Evolutionary conservation across 2,888 invertebrate genomes (phyloP), one percentile per base, ranked within the genome.

Genomic region (Hydroisotoma schaefferi): DNA sequence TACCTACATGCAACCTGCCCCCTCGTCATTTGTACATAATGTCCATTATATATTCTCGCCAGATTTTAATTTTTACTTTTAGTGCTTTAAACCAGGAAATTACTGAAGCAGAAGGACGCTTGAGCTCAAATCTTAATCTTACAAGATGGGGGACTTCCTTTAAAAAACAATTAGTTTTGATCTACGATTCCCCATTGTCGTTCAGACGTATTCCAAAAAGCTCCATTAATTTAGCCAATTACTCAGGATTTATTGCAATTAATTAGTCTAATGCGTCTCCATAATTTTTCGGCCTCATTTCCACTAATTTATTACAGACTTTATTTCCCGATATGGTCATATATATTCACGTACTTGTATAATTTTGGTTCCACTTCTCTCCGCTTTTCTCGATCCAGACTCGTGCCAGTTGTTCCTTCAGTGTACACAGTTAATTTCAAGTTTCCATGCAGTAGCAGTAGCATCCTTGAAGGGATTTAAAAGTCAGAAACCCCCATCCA

Each of bases 251-350:
- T 67, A 67, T 67, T 56, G 44, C 61, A 64, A 67, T 67, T 67
- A 67, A 67, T 67, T 67, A 67, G 63, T 54, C 59, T 57, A 61
- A 33, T 44, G 61, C 20, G 49, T 49, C 49, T 61, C 63, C 54
- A 64, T 67, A 67, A 56, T 67, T 67, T 67, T 67, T 67, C 59
- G 59, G 61, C 59, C 59, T 67, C 67, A 64, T 67, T 67, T 67
- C 67, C 63, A 54, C 27, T 63, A 64, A 67, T 67, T 67, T 67
- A 67, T 67, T 27, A 28, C 28, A 27, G 28, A 12, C 26, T 49
- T 49, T 28, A 28, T 49, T 27, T 40, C 15, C 20, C 20, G 20
- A 15, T 18, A 10, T 40, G 40, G 20, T 5, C 40, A 40, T 40
- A 18, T 20, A 40, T 18, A 40, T 15, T 40, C 28, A 18, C 8